A percentile compares a stretch with the other conserved stretches of the same genome.
Conservation (phyloP, 1,140 invertebrate species). For the Acromyrmex heyeri region DNA sequence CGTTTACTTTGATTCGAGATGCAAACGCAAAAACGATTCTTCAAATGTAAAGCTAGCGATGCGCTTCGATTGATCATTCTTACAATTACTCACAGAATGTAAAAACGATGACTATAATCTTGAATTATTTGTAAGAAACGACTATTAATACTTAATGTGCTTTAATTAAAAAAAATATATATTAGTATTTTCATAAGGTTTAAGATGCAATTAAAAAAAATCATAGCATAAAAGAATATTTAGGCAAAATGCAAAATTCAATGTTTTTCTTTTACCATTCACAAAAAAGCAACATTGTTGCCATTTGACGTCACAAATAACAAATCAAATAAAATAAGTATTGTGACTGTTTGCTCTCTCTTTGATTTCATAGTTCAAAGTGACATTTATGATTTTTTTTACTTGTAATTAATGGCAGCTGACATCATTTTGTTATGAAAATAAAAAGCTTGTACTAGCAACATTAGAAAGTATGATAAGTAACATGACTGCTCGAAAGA, state of each 20-base stretch:
- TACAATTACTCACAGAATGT: background rate
- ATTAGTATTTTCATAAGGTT: slow-evolving; percentile 12
- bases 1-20: slow-evolving; percentile 10
- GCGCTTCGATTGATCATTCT: background rate
- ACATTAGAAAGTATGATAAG: slow-evolving; percentile 77
- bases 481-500: slow-evolving; percentile 73
- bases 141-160: background rate
- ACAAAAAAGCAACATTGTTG: background rate
- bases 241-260: background rate
- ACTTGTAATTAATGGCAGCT: slow-evolving; percentile 40
- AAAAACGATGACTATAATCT: background rate
- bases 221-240: slow-evolving; percentile 7
- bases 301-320: background rate
- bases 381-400: slow-evolving; percentile 1
- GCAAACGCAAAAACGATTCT: background rate
- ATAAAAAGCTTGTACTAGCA: slow-evolving; percentile 42
- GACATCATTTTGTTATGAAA: slow-evolving; percentile 47
- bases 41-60: background rate
- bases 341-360: background rate
- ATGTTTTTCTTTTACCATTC: background rate
- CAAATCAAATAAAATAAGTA: background rate
- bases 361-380: slow-evolving; percentile 25
- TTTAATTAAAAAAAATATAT: background rate
- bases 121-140: background rate
- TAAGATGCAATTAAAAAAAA: background rate